A percentile compares a stretch with the other conserved stretches of the same genome.
These are phyloP conservation scores for Cosmia pyralina DNA, from an alignment of 2,888 invertebrate genomes.

Conservation along the genomic window DNA sequence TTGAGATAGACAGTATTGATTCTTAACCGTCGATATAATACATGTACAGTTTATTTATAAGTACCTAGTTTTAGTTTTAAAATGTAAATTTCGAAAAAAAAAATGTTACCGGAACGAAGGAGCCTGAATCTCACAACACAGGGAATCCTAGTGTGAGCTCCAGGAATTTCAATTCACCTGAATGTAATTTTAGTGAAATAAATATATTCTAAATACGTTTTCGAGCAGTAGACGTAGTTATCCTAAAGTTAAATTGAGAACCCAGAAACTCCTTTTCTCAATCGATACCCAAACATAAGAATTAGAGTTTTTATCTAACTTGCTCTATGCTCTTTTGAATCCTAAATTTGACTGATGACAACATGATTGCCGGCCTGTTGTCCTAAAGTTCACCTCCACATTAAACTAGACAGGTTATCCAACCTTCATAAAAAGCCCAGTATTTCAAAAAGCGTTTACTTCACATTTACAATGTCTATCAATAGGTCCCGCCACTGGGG, in stretches of 20 bases:
- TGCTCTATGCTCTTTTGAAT: background rate
- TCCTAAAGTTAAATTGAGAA: background rate
- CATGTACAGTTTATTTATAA: no score
- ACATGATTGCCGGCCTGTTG: background rate
- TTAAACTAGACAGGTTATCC: background rate
- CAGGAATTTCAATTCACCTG: no score
- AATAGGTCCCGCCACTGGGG: conserved; percentile 55
- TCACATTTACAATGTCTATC: conserved; percentile 52
- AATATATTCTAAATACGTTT: no score
- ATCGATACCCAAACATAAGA: background rate
- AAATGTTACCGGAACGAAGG: no score
- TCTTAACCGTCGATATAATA: no score
- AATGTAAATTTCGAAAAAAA: no score
- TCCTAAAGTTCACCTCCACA: background rate
- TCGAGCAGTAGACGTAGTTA: background rate
- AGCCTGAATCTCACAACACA: no score
- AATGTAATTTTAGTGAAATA: no score
- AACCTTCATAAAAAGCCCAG: conserved; percentile 2
- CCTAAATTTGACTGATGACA: background rate
- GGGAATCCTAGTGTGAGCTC: no score
- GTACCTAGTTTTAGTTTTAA: no score
- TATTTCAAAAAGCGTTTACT: conserved; percentile 29
- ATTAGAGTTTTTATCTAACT: background rate
- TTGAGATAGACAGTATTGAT: no score
- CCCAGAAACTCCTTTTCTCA: background rate